phyloP scores from a whole-genome alignment of 2,888 invertebrate genomes.

The Harmothoe impar region DNA sequence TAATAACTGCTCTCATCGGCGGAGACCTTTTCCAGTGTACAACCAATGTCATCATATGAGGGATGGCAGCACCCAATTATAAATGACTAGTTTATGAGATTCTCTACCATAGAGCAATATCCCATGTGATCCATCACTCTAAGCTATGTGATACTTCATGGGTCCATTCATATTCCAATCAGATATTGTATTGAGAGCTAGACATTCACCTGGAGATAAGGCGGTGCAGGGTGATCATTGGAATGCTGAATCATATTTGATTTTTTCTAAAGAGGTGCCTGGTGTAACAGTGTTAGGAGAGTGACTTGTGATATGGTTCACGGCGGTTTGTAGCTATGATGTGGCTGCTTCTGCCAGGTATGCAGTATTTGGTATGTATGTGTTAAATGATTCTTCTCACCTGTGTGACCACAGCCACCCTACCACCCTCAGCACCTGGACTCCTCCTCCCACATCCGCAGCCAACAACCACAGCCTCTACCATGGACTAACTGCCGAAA shows the following conservation, averaged over 20 bases:
- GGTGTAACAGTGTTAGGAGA: too few species aligned
- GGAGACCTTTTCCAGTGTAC: too few species aligned
- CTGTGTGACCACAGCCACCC: too few species aligned
- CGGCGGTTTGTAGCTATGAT: too few species aligned
- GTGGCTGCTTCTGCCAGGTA: too few species aligned
- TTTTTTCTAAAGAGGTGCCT: too few species aligned
- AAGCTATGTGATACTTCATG: neutral
- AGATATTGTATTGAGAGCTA: neutral
- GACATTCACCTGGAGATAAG: neutral
- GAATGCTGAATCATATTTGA: neutral
- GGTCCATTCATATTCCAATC: neutral
- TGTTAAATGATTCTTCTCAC: too few species aligned
- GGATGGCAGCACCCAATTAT: neutral
- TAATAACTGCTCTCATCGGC: too few species aligned
- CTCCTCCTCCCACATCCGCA: neutral
- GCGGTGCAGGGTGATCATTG: neutral
- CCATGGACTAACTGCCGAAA: neutral
- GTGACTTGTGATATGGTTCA: too few species aligned
- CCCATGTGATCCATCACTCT: neutral
- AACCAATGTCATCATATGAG: neutral
- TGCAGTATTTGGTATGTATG: too few species aligned
- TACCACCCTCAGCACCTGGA: neutral
- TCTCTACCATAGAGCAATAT: neutral
- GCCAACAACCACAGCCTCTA: neutral
- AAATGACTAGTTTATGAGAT: neutral